Base-by-base conservation (phyloP, 2,113 vertebrate species). In the Coregonus clupeaformis region DNA sequence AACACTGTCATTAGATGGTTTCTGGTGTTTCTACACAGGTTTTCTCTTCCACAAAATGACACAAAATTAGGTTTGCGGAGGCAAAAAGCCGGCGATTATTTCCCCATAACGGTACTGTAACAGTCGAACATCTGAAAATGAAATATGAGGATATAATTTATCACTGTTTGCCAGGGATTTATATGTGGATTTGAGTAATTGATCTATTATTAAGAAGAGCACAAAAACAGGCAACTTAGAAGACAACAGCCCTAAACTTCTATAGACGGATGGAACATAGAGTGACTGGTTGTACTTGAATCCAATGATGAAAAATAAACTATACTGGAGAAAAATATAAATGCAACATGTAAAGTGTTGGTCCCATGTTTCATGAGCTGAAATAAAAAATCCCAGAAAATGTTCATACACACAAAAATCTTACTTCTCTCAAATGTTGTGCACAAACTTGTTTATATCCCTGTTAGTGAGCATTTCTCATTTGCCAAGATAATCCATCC, bases 1-100 rank as follows among this genome's bases (percentile, higher is more conserved):
- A 75, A 77, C 70, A 72, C 76, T 84, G 82, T 87, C 79, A 85
- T 91, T 90, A 87, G 42, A 82, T 86, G 89, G 87, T 88, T 89
- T 83, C 74, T 85, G 84, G 73, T 75, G 64, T 87, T 87, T 84
- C 79, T 79, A 67, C 29, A 13, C 68, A 78, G 80, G 75, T 78
- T 80, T 78, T 78, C 74, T 87, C 81, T 75, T 77, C 76, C 83
- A 76, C 78, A 75, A 72, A 86, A 82, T 71, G 68, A 86, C 74
- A 75, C 76, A 76, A 80, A 85, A 80, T 80, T 74, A 80, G 63
- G 71, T 69, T 81, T 75, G 77, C 55, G 80, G 75, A 80, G 36
- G 75, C 77, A 83, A 80, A 59, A 60, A 60, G 22, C 67, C 73
- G 70, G 77, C 79, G 77, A 66, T 80, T 75, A 70, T 81, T 87